These are phyloP conservation scores for Volucella inanis DNA, from an alignment of 2,888 invertebrate species.

Conservation along the genomic window DNA sequence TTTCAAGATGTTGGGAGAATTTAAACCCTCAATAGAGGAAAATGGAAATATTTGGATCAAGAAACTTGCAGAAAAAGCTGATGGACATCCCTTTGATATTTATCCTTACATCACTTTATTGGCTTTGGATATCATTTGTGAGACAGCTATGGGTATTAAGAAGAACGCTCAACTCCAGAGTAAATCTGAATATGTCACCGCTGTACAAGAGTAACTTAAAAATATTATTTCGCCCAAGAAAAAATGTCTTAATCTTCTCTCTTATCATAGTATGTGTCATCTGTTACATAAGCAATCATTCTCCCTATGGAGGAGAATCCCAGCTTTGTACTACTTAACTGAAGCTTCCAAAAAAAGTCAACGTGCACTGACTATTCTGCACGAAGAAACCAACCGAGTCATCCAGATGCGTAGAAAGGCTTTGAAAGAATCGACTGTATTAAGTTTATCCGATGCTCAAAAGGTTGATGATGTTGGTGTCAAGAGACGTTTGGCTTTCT, in stretches of 20 bases:
- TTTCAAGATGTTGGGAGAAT: slow-evolving; percentile 90
- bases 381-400: slow-evolving; percentile 80
- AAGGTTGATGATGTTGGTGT: slow-evolving; percentile 77
- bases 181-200: slow-evolving; percentile 88
- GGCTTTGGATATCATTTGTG: slow-evolving; percentile 81
- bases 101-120: slow-evolving; percentile 85
- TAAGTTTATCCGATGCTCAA: slow-evolving; percentile 74
- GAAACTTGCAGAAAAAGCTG: slow-evolving; percentile 81
- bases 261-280: slow-evolving; percentile 79
- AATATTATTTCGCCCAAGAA: not conserved
- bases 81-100: slow-evolving; percentile 84
- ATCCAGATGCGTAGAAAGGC: slow-evolving; percentile 79
- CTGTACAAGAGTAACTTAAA: slow-evolving; percentile 87
- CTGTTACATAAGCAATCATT: slow-evolving; percentile 80
- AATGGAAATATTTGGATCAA: slow-evolving; percentile 85
- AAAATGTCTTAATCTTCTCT: not conserved
- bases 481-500: slow-evolving; percentile 83
- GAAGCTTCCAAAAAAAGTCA: slow-evolving; percentile 76
- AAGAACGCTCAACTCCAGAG: slow-evolving; percentile 88
- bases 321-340: slow-evolving; percentile 77
- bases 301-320: slow-evolving; percentile 80
- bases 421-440: slow-evolving; percentile 76
- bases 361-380: slow-evolving; percentile 78
- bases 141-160: slow-evolving; percentile 92
- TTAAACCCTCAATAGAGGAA: slow-evolving; percentile 88